Percentiles rank a stretch among this genome's conserved stretches.
Evolutionary conservation across 2,888 invertebrate species (phyloP).

Genomic region (Chrysomela aeneicollis): DNA sequence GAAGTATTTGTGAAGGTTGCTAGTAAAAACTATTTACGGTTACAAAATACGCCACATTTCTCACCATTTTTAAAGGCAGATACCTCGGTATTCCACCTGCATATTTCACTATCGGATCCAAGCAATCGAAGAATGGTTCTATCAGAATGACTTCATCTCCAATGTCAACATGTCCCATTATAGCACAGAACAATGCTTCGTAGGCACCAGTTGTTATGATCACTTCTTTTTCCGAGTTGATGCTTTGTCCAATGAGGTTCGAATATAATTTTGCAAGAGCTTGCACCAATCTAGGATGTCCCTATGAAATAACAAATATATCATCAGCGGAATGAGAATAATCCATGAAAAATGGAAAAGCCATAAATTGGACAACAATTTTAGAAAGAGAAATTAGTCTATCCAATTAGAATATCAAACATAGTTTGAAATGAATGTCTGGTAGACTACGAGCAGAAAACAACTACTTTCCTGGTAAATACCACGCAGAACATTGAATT

Average conservation of each 20-base stretch:
- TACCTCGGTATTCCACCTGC: slow-evolving; percentile 89
- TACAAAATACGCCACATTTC: no score
- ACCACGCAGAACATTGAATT: no score
- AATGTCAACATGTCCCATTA: slow-evolving; percentile 77
- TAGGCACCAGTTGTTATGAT: slow-evolving; percentile 93
- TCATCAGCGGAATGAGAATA: no score
- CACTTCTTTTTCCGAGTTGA: slow-evolving; percentile 89
- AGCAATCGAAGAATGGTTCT: slow-evolving; percentile 98
- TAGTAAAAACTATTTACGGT: no score
- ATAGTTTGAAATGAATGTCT: no score
- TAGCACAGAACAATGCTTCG: slow-evolving; percentile 86
- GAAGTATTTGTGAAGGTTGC: no score
- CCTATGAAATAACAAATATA: slow-evolving; percentile 67
- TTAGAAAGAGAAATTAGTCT: no score
- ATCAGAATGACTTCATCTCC: slow-evolving; percentile 95
- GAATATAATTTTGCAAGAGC: slow-evolving; percentile 87
- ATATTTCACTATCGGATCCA: slow-evolving; percentile 90
- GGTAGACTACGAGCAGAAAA: no score
- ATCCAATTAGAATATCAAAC: no score
- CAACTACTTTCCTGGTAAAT: no score
- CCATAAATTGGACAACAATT: no score
- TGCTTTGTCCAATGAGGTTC: slow-evolving; percentile 72
- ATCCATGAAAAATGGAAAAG: no score
- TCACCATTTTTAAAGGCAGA: slow-evolving; percentile 79
- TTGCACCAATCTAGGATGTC: slow-evolving; percentile 88